phyloP scores from a whole-genome alignment of 2,888 invertebrate species.

The Gisinianus flammeolus region DNA sequence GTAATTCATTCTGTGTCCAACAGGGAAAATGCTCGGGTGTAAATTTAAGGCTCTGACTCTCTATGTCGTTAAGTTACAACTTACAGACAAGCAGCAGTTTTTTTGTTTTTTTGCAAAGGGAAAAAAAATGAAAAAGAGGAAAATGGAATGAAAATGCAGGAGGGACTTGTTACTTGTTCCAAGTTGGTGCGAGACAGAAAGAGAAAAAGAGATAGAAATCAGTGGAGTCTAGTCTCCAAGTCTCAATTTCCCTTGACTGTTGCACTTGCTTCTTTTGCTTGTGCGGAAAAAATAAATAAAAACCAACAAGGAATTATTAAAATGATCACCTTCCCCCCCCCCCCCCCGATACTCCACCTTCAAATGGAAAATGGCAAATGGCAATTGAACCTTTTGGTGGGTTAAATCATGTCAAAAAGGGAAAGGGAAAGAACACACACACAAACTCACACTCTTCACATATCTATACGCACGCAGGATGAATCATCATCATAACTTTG shows the following conservation, averaged over 20 bases:
- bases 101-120: not conserved
- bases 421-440: not conserved
- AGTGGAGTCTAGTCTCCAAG: not conserved
- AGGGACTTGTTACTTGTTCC: not conserved
- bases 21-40: not conserved
- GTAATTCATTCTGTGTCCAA: not conserved
- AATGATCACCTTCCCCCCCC: not conserved
- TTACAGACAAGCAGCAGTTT: not conserved
- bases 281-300: not conserved
- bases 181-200: not conserved
- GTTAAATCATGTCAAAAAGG: not conserved
- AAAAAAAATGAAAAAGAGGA: not conserved
- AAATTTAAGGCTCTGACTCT: not conserved
- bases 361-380: not conserved
- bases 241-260: too few relatives aligned
- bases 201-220: not conserved
- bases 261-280: too few relatives aligned
- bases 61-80: not conserved
- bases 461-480: not conserved
- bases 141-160: not conserved
- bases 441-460: not conserved
- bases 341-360: not conserved
- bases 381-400: not conserved
- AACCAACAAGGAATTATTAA: not conserved
- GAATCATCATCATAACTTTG: constrained; percentile 37